phyloP scores from a whole-genome alignment of 2,797 vertebrate genomes.

The Crax fasciolata region DNA sequence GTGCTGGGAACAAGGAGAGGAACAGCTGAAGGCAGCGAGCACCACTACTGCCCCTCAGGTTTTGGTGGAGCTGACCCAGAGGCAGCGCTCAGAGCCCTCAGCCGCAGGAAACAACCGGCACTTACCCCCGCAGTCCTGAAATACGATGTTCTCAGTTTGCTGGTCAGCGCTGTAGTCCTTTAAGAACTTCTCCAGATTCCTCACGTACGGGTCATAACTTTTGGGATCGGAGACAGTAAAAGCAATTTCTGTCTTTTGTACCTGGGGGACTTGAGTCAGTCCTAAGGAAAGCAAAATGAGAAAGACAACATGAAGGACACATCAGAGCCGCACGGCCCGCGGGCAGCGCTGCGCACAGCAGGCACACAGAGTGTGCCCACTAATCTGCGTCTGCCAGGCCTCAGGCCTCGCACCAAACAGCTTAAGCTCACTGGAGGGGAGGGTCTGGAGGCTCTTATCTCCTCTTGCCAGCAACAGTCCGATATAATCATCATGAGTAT shows the following conservation, averaged over 20 bases:
- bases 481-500: not conserved
- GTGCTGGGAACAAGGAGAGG: not conserved
- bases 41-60: not conserved
- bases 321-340: not conserved
- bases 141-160: slow-evolving; percentile 77
- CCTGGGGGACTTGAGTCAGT: slow-evolving; percentile 91
- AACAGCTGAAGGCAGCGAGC: not conserved
- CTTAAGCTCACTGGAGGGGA: not conserved
- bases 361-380: not conserved
- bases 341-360: fast-evolving
- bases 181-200: slow-evolving; percentile 81
- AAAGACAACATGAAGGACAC: not conserved
- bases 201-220: slow-evolving; percentile 72
- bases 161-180: slow-evolving; percentile 27
- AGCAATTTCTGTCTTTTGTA: slow-evolving; percentile 91
- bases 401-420: not conserved
- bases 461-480: not conserved
- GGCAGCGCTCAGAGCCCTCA: not conserved
- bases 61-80: not conserved
- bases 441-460: not conserved
- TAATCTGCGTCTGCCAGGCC: not conserved
- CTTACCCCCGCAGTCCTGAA: slow-evolving; percentile 89
- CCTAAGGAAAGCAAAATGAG: slow-evolving; percentile 81
- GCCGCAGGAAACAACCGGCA: fast-evolving
- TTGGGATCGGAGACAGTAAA: slow-evolving; percentile 61